Evolutionary conservation across 1,140 invertebrate species (phyloP).

Genomic region (Tyrophagus putrescentiae): DNA sequence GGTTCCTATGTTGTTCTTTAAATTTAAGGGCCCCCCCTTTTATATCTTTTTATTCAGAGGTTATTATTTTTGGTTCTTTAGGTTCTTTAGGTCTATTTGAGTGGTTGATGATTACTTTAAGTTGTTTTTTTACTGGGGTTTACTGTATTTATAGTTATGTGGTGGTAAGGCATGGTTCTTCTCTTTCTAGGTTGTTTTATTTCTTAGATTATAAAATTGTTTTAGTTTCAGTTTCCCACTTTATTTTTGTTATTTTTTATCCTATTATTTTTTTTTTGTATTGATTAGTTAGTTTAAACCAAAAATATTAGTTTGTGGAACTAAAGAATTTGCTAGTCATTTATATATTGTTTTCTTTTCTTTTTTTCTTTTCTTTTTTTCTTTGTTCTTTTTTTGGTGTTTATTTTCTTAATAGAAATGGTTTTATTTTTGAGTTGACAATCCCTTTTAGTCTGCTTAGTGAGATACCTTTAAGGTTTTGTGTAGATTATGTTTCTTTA

Average conservation of each 20-base stretch:
- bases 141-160: neutral
- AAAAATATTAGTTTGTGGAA: neutral
- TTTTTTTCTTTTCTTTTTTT: neutral
- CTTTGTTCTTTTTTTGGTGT: neutral
- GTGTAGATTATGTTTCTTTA: neutral
- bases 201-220: neutral
- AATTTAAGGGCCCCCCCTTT: slow-evolving; percentile 34
- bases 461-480: neutral
- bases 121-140: neutral
- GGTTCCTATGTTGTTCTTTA: slow-evolving; percentile 42
- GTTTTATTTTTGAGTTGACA: neutral
- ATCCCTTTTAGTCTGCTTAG: neutral
- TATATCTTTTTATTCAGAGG: neutral
- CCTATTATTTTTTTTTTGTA: neutral
- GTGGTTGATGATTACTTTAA: slow-evolving; percentile 24
- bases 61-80: neutral
- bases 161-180: neutral
- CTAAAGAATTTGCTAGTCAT: neutral
- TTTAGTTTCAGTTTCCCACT: neutral
- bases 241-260: neutral
- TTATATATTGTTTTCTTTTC: neutral
- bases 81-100: neutral
- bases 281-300: neutral
- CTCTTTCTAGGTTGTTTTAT: neutral
- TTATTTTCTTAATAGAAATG: neutral